Conservation (phyloP, 2,888 invertebrate genomes). For the Eueremaeus valkanovi region DNA sequence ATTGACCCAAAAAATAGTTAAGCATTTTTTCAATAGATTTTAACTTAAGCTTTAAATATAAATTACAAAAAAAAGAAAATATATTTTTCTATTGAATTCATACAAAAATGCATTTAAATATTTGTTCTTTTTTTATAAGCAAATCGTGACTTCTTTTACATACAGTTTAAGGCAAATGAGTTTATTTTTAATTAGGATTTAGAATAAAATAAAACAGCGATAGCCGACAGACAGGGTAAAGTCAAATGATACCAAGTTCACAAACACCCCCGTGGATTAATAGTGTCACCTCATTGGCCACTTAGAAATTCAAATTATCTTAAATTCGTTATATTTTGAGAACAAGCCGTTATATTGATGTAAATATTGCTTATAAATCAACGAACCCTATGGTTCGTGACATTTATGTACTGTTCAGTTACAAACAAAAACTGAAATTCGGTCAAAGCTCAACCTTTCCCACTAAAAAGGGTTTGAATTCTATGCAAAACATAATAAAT, state of each 20-base stretch:
- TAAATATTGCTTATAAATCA: conserved; percentile 24
- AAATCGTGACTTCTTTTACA: conserved; percentile 21
- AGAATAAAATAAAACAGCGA: background rate
- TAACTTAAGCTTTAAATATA: background rate
- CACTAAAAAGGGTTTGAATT: background rate
- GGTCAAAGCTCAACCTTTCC: background rate
- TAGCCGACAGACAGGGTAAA: background rate
- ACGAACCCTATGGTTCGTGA: conserved; percentile 8
- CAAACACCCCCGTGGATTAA: too few species aligned
- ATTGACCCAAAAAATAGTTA: conserved; percentile 5
- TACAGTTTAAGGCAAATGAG: background rate
- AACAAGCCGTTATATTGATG: background rate
- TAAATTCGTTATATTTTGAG: background rate
- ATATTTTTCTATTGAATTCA: too few species aligned
- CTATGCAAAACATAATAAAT: background rate
- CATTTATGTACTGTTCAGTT: conserved; percentile 1
- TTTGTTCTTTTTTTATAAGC: background rate
- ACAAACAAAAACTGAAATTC: background rate
- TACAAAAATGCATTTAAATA: background rate
- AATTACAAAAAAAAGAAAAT: background rate
- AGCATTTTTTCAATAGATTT: background rate
- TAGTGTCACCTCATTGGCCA: too few species aligned
- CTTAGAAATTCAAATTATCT: background rate
- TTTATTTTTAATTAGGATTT: background rate
- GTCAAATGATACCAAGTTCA: too few species aligned